These are phyloP conservation scores for Phaenicophaeus curvirostris DNA, from an alignment of 2,797 vertebrate genomes.

Conservation along the genomic window DNA sequence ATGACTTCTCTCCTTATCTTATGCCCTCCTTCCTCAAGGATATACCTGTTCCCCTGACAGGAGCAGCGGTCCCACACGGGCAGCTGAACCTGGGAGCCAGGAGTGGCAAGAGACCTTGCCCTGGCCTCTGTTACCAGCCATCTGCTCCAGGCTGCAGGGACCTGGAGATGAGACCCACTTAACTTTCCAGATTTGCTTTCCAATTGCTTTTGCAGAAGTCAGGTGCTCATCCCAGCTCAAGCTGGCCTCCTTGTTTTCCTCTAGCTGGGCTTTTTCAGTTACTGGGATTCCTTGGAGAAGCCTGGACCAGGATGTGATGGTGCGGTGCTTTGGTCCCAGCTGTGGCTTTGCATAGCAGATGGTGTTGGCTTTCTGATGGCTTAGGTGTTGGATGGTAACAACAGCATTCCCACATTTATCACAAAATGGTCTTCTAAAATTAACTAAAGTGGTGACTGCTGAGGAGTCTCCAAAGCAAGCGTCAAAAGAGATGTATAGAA, in stretches of 20 bases:
- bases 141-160: rapidly evolving
- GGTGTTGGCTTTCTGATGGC: not conserved
- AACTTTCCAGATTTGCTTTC: not conserved
- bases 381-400: not conserved
- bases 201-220: rapidly evolving
- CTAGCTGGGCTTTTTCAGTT: not conserved
- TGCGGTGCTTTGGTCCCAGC: not conserved
- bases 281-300: rapidly evolving
- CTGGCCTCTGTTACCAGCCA: too few species aligned
- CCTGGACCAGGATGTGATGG: rapidly evolving
- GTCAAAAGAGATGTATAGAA: not conserved
- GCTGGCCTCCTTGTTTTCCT: not conserved
- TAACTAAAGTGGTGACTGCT: rapidly evolving
- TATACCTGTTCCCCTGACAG: rapidly evolving
- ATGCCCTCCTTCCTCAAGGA: too few species aligned
- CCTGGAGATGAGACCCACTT: not conserved
- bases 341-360: not conserved
- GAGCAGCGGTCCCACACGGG: rapidly evolving
- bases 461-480: not conserved
- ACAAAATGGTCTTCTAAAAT: not conserved
- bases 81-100: rapidly evolving
- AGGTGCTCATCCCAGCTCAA: rapidly evolving
- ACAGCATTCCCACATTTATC: not conserved
- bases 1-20: rapidly evolving
- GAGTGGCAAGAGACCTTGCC: not conserved